Evolutionary conservation across 2,113 vertebrate species (phyloP).

Genomic region (Charadrius vociferus): DNA sequence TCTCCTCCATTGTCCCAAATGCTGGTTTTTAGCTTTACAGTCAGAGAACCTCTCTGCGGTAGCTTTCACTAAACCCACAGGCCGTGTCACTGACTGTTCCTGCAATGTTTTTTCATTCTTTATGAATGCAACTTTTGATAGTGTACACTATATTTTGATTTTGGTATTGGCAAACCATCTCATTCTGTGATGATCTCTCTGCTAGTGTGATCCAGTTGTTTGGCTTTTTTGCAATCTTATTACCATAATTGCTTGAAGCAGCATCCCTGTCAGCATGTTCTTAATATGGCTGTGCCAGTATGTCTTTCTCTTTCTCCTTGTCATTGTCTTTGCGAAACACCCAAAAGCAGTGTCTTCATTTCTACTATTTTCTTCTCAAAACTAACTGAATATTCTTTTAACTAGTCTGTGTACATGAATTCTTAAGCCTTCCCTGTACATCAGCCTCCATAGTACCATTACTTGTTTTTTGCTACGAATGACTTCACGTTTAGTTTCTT

Average conservation of each 20-base stretch:
- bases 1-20: not conserved
- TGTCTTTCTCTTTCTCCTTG: not conserved
- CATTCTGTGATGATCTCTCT: no score
- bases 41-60: not conserved
- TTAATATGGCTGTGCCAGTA: fast-evolving
- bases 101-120: not conserved
- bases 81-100: not conserved
- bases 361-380: not conserved
- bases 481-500: not conserved
- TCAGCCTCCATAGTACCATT: not conserved
- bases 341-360: not conserved
- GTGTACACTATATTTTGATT: not conserved
- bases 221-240: not conserved
- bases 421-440: not conserved
- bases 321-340: not conserved
- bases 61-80: not conserved
- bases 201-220: not conserved
- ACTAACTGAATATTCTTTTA: not conserved
- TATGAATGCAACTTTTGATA: not conserved
- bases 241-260: not conserved
- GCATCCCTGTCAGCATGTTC: not conserved
- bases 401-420: not conserved
- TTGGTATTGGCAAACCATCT: not conserved
- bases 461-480: not conserved
- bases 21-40: not conserved